Evolutionary conservation across 2,888 invertebrate genomes (phyloP).

Genomic region (Agonopterix heracliana): DNA sequence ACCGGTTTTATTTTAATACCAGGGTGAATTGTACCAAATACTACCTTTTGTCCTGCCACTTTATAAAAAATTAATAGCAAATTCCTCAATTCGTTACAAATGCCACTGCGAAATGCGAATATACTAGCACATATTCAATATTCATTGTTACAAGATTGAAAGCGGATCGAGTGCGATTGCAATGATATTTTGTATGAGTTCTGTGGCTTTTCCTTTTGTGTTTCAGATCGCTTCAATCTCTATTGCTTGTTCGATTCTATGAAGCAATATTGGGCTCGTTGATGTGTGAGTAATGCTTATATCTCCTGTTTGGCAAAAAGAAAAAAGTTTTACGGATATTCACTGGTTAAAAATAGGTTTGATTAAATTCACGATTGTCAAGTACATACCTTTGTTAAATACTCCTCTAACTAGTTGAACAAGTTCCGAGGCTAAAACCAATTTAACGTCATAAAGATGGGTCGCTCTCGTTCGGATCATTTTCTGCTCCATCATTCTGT

Average conservation of each 20-base stretch:
- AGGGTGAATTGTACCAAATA: too few species aligned
- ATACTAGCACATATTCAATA: conserved; percentile 9
- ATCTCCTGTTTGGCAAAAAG: not conserved
- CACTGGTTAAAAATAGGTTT: too few species aligned
- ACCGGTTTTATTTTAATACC: too few species aligned
- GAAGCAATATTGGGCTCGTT: conserved; percentile 14
- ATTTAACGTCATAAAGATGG: conserved; percentile 37
- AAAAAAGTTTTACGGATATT: too few species aligned
- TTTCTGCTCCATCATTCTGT: conserved; percentile 42
- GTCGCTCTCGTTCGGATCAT: conserved; percentile 34
- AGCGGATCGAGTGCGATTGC: conserved; percentile 18
- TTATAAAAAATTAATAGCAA: too few species aligned
- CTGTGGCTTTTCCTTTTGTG: conserved; percentile 16
- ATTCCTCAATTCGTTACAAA: too few species aligned
- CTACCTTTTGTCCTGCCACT: too few species aligned
- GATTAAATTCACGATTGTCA: too few species aligned
- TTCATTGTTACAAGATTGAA: conserved; percentile 27
- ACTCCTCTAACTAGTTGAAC: conserved; percentile 24
- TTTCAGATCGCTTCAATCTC: conserved; percentile 1
- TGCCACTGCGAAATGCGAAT: not conserved
- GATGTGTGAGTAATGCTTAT: conserved; percentile 9
- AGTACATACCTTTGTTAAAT: conserved; percentile 9
- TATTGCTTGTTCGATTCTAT: conserved; percentile 11
- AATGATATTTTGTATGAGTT: conserved; percentile 29
- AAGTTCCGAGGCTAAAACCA: conserved; percentile 32